Percentiles rank a stretch among this genome's conserved stretches.
Conservation (phyloP, 2,797 vertebrate genomes). For the Chrosomus eos region DNA sequence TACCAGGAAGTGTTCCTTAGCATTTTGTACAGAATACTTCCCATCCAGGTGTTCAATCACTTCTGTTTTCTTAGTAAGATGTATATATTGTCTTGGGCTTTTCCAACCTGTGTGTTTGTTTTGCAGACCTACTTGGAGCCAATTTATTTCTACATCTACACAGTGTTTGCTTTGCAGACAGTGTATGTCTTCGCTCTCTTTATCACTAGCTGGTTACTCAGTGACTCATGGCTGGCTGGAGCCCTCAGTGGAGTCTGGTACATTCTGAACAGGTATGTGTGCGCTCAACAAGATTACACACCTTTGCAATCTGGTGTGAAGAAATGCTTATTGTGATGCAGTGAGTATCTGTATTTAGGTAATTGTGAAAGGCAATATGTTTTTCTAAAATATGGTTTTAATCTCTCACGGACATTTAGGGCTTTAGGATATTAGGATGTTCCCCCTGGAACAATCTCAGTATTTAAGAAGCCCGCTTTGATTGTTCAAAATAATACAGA, state of each 20-base stretch:
- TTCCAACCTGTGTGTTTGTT: slow-evolving; percentile 53
- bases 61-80: slow-evolving; percentile 20
- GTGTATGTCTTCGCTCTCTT: slow-evolving; percentile 92
- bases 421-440: background rate
- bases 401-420: slow-evolving; percentile 2
- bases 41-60: slow-evolving; percentile 85
- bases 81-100: background rate
- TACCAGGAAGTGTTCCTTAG: slow-evolving; percentile 97
- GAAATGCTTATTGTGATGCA: slow-evolving; percentile 20
- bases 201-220: slow-evolving; percentile 93
- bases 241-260: slow-evolving; percentile 90
- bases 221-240: slow-evolving; percentile 93
- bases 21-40: slow-evolving; percentile 88
- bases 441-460: background rate
- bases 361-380: background rate
- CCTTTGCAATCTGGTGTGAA: background rate
- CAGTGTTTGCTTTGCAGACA: slow-evolving; percentile 93
- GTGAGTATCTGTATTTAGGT: slow-evolving; percentile 3
- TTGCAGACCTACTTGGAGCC: slow-evolving; percentile 91
- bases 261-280: slow-evolving; percentile 89
- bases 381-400: slow-evolving; percentile 13
- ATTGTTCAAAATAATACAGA: background rate
- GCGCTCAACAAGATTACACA: background rate
- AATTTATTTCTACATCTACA: slow-evolving; percentile 99
- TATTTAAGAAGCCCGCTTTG: background rate